A percentile compares a stretch with the other conserved stretches of the same genome.
phyloP scores from a whole-genome alignment of 2,113 vertebrate genomes.

The Pelecanoides urinatrix region DNA sequence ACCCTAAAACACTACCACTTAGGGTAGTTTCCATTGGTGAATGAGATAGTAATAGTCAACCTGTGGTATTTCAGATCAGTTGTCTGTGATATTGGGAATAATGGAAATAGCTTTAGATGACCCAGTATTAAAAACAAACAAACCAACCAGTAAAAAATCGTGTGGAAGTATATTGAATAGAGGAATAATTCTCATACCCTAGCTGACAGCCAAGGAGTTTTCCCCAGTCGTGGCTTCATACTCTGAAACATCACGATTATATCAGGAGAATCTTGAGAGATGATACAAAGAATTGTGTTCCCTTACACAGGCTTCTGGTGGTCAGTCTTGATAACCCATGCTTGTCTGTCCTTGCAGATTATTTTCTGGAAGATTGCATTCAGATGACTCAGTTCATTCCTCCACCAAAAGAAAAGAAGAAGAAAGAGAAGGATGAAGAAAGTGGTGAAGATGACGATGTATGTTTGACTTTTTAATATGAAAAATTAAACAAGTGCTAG shows the following conservation, averaged over 20 bases:
- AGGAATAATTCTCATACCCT: not conserved
- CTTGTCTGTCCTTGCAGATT: conserved; percentile 78
- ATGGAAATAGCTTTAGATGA: not conserved
- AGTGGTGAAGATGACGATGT: conserved; percentile 89
- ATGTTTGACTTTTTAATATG: not conserved
- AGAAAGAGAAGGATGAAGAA: conserved; percentile 94
- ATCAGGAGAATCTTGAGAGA: not conserved
- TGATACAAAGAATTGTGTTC: not conserved
- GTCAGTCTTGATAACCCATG: not conserved
- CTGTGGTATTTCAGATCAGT: not conserved
- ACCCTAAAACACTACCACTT: not conserved
- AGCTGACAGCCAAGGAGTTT: not conserved
- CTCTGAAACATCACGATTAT: not conserved
- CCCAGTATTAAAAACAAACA: not conserved
- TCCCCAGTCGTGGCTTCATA: not conserved
- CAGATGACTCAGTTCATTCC: conserved; percentile 94
- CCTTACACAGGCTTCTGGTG: not conserved
- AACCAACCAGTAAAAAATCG: not conserved
- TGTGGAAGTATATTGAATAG: not conserved
- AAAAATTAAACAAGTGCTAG: not conserved
- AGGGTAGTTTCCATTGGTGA: not conserved
- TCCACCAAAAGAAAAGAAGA: conserved; percentile 90
- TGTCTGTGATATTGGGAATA: not conserved
- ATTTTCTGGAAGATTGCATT: conserved; percentile 95
- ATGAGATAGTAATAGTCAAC: not conserved